These are phyloP conservation scores for Drosophila mauritiana DNA, from an alignment of 1,140 invertebrate species.

Conservation along the genomic window DNA sequence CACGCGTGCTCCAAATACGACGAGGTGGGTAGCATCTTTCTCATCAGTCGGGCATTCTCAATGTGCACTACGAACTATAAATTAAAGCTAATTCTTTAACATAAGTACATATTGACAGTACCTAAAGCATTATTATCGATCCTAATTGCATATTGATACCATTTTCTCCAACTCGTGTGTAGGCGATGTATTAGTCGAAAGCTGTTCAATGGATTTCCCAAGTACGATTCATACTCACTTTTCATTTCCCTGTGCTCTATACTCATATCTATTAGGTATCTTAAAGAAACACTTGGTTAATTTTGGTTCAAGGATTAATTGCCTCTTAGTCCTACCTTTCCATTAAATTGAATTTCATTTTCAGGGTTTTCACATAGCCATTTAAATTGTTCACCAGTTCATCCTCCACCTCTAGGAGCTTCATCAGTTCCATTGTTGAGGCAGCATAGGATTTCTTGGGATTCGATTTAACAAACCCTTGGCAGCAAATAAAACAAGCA, in stretches of 20 bases:
- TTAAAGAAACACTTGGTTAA: background rate
- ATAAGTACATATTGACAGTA: background rate
- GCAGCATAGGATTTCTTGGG: background rate
- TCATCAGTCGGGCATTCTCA: slow-evolving; percentile 7
- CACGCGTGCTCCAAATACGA: slow-evolving; percentile 28
- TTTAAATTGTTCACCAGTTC: slow-evolving; percentile 19
- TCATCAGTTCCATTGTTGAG: slow-evolving; percentile 16
- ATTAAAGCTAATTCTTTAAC: background rate
- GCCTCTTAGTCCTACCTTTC: slow-evolving; percentile 11
- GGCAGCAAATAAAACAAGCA: background rate
- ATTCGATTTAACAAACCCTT: background rate
- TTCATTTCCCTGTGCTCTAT: slow-evolving; percentile 2
- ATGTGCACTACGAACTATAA: slow-evolving; percentile 19
- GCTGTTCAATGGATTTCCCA: slow-evolving; percentile 43
- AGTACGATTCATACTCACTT: slow-evolving; percentile 11
- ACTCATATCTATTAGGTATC: slow-evolving; percentile 12
- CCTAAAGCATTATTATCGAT: background rate
- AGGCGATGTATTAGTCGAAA: slow-evolving; percentile 35
- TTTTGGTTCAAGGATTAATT: accelerated
- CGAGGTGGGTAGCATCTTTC: slow-evolving; percentile 15
- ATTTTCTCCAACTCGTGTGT: slow-evolving; percentile 26
- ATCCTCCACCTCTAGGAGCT: slow-evolving; percentile 29
- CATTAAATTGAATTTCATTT: slow-evolving; percentile 7
- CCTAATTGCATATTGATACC: slow-evolving; percentile 1
- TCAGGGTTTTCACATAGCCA: slow-evolving; percentile 15